Evolutionary conservation across 2,797 vertebrate species (phyloP), one percentile per base, ranked within the genome.

Genomic region (Ataeniobius toweri): DNA sequence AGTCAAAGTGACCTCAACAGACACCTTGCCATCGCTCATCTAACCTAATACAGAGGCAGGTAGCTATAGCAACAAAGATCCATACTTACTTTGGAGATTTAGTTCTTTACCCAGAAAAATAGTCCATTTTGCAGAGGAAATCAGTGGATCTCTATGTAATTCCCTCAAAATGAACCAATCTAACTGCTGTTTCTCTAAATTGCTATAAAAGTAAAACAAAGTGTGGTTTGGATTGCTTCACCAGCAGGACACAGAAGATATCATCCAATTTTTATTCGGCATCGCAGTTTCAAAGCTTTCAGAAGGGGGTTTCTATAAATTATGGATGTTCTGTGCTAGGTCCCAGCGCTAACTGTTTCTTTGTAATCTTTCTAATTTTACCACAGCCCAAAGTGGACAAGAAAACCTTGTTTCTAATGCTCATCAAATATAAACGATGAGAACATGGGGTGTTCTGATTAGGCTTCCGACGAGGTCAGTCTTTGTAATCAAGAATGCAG

Each of bases 1-100:
- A 84, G 88, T 81, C 77, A 86, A 73, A 76, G 76, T 82, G 79
- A 76, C 74, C 69, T 74, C 69, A 59, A 28, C 50, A 73, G 53
- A 39, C 83, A 85, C 71, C 75, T 74, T 72, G 9, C 73, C 84
- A 83, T 69, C 79, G 71, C 80, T 86, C 80, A 71, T 50, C 85
- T 87, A 90, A 88, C 76, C 59, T 83, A 84, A 84, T 88, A 84
- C 75, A 82, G 81, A 82, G 73, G 3, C 78, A 59, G 77, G 92
- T 94, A 92, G 80, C 94, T 90, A 92, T 88, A 84, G 93, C 92
- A 94, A 94, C 94, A 80, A 48, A 86, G 79, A 82, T 55, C 86
- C 74, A 74, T 85, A 82, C 77, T 82, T 88, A 79, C 90, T 91
- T 88, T 75, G 73, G 14, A 75, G 90, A 81, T 90, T 82, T 81